Percentiles rank a stretch among this genome's conserved stretches.
Conservation (phyloP, 1,140 invertebrate genomes). For the Euwallacea fornicatus region DNA sequence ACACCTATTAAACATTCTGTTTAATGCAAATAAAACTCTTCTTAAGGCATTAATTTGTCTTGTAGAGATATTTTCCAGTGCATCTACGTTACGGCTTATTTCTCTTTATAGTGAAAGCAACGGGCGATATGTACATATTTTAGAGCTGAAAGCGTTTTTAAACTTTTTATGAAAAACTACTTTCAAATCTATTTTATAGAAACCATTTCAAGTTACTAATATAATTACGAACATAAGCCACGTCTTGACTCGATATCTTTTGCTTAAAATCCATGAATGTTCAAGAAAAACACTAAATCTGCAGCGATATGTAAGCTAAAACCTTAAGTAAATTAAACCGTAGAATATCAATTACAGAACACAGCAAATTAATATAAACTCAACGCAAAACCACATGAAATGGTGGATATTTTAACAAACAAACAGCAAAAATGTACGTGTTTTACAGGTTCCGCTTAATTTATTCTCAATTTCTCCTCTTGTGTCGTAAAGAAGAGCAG, state of each 20-base stretch:
- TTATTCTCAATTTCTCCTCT: no score
- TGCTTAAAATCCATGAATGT: conserved; percentile 55
- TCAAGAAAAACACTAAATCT: conserved; percentile 57
- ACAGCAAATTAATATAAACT: conserved; percentile 32
- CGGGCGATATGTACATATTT: conserved; percentile 69
- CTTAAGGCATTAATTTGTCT: conserved; percentile 57
- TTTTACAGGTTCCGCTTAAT: no score
- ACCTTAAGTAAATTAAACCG: conserved; percentile 58
- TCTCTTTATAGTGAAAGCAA: conserved; percentile 63
- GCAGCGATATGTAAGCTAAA: conserved; percentile 60
- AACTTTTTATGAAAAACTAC: conserved; percentile 50
- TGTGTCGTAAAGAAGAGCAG: no score
- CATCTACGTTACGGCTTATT: conserved; percentile 74
- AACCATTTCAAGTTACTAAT: conserved; percentile 51
- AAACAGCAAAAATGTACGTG: no score
- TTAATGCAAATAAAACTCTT: conserved; percentile 63
- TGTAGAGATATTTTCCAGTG: conserved; percentile 68
- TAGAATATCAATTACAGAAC: conserved; percentile 62
- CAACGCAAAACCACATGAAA: no score
- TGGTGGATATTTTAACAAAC: no score
- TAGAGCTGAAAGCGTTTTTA: conserved; percentile 55
- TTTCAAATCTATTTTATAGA: conserved; percentile 58
- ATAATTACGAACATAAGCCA: conserved; percentile 62
- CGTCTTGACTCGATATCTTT: conserved; percentile 62
- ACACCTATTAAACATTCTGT: conserved; percentile 56